Base-by-base conservation (phyloP, 2,888 invertebrate genomes). In the Tortricodes alternella region DNA sequence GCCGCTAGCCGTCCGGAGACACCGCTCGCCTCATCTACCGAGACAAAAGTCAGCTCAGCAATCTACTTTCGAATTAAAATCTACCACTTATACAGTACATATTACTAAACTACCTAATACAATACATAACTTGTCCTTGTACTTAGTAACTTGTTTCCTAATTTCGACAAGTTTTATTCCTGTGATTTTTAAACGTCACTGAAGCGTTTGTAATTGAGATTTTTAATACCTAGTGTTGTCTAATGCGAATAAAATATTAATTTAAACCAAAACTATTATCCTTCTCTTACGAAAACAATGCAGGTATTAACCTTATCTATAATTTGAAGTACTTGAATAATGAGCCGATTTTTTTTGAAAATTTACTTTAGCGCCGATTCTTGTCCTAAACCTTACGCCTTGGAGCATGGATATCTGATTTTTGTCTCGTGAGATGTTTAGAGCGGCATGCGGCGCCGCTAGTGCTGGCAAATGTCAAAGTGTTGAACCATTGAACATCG, bases 381-480 rank as follows among this genome's bases (percentile, higher is more conserved):
- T 16, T 29, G 11, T 29, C 41, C 35, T 15, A 34, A 35, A 21
- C 11, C 32, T n/a, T 48, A 11, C 11, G 41, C 39, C 18, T 35
- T 43, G 48, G 35, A 49, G 60, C 65, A 39, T 49, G 44, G 56
- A 41, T 58, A 67, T 83, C 89, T 90, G 90, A 89, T 82, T 90
- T 90, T 89, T 90, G 90, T 90, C 90, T 90, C 90, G 90, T 90
- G 89, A 90, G 90, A 89, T 90, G 84, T 82, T 75, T 69, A 74
- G 76, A 78, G 78, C 84, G 84, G 80, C 83, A 77, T 80, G 80
- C 80, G 83, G 81, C 78, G 79, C 81, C 85, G 83, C 81, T 76
- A 77, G 89, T 89, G 89, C 89, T 89, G 89, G 84, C 79, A 89
- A 89, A 89, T 85, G 83, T 85, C 75, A 83, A 85, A 85, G 88